Conservation (phyloP, 53 echinoderm and acorn worm genomes). For the Henricia sp. region DNA sequence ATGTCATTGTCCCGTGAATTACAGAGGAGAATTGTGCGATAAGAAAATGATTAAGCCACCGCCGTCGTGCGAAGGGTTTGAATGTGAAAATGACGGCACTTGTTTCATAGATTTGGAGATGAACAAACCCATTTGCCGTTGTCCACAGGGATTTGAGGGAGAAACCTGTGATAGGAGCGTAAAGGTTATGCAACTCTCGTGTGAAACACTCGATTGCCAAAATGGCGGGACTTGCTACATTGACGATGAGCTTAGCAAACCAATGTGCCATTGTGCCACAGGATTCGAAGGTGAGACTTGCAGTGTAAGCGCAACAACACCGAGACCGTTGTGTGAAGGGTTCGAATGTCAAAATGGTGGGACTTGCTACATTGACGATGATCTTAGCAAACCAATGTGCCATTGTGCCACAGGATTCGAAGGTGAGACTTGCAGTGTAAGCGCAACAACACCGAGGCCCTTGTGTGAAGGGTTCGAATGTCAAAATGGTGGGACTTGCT, state of each 20-base stretch:
- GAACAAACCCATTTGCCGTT: slow-evolving; percentile 55
- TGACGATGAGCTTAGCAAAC: slow-evolving; percentile 9
- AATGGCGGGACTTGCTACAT: slow-evolving; percentile 59
- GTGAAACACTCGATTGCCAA: no score
- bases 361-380: slow-evolving; percentile 35
- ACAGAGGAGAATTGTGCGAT: slow-evolving; percentile 61
- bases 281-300: slow-evolving; percentile 64
- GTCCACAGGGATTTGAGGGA: slow-evolving; percentile 51
- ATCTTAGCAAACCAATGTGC: no score
- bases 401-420: no score
- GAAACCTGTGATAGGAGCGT: slow-evolving; percentile 52
- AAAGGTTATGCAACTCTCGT: no score
- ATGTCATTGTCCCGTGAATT: slow-evolving; percentile 56
- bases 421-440: no score
- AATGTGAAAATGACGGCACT: slow-evolving; percentile 43
- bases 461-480: no score
- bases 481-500: no score
- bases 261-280: slow-evolving; percentile 56
- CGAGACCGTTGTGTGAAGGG: slow-evolving; percentile 10
- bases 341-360: slow-evolving; percentile 51
- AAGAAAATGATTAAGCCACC: not conserved
- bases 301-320: not conserved
- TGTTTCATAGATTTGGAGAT: slow-evolving; percentile 31
- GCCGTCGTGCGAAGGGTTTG: slow-evolving; percentile 28
- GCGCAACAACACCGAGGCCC: no score